Evolutionary conservation across 2,113 vertebrate species (phyloP), one percentile per base, ranked within the genome.

Genomic region (Scatophagus argus): DNA sequence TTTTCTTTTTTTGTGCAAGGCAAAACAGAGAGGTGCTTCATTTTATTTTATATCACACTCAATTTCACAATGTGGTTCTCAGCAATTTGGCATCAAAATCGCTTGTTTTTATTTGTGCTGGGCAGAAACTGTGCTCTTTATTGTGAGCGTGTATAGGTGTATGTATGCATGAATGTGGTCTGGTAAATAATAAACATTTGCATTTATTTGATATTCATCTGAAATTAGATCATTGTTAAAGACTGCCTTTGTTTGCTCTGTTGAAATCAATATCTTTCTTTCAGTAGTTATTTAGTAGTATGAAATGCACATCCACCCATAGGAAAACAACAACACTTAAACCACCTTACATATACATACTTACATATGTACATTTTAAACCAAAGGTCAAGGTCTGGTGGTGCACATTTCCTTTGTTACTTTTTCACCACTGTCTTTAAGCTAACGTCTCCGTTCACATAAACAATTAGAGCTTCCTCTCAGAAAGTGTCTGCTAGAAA

Each of bases 391-490:
- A 5, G 23, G 21, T 60, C 19, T 71, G 13, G 13, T 59, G 12
- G 25, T 55, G 54, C 69, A 46, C 39, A 23, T 6, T 55, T 58
- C 14, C 19, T 54, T 46, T 54, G 38, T 56, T 61, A 52, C 59
- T 63, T 19, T 49, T 41, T n/a, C n/a, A n/a, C n/a, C n/a, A n/a
- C n/a, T n/a, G n/a, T n/a, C 44, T 34, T 47, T 49, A 36, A 52
- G 21, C 66, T 38, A 21, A 38, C 34, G 10, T 43, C 38, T 72
- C 12, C 44, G 69, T 70, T 63, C 43, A 85, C 72, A 63, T 52
- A 74, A 54, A 85, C 84, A 83, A 82, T 92, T 89, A 14, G 47
- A 66, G 65, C 29, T 21, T 47, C 77, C 43, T 87, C 59, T 85
- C 73, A 75, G 54, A 44, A 65, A 71, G 85, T 78, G 49, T 36